A percentile compares a stretch with the other conserved stretches of the same genome.
These are phyloP conservation scores for Naja naja DNA, from an alignment of 2,113 vertebrate species.

Conservation along the genomic window DNA sequence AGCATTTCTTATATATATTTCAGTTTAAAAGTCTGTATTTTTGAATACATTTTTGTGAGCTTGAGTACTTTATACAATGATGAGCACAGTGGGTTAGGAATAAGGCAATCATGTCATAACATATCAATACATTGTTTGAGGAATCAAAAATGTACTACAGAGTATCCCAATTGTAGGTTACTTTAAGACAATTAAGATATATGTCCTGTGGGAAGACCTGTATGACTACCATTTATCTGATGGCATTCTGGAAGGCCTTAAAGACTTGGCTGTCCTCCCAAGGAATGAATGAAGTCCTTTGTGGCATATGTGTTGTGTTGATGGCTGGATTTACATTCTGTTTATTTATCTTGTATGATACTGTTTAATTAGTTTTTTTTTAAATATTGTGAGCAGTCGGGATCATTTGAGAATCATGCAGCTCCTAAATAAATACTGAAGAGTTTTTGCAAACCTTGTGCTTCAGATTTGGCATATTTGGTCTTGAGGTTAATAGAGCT, in stretches of 20 bases:
- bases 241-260: neutral
- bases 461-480: neutral
- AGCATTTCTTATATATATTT: neutral
- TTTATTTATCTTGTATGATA: neutral
- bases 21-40: constrained; percentile 8
- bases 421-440: neutral
- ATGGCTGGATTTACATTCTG: neutral
- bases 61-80: neutral
- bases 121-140: neutral
- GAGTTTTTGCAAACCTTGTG: neutral
- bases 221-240: neutral
- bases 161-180: neutral
- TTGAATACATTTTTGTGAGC: neutral
- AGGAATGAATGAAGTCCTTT: neutral
- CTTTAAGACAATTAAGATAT: neutral
- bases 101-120: neutral
- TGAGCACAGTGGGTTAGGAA: neutral
- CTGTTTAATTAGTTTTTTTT: neutral
- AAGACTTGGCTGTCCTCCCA: neutral
- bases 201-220: neutral
- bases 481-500: neutral
- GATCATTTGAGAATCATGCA: neutral
- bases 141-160: neutral
- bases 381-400: neutral
- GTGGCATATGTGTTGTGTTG: neutral